These are phyloP conservation scores for Ceraclea dissimilis DNA, from an alignment of 2,888 invertebrate genomes.

Conservation along the genomic window DNA sequence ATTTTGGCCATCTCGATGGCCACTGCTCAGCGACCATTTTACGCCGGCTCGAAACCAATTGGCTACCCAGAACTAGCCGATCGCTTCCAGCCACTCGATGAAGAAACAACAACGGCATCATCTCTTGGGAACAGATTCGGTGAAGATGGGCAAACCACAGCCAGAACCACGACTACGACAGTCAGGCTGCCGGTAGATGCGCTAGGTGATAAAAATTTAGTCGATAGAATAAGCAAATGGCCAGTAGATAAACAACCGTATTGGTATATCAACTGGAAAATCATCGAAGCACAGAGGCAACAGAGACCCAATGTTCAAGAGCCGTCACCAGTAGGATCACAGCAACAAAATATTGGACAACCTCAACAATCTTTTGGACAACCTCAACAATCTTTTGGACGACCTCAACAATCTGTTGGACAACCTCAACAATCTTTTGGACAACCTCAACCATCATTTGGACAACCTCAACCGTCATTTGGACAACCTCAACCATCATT, in stretches of 20 bases:
- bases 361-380: not conserved
- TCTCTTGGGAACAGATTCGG: constrained; percentile 47
- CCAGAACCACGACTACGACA: constrained; percentile 36
- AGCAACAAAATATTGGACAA: not conserved
- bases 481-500: not conserved
- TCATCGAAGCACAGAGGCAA: constrained; percentile 51
- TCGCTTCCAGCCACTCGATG: constrained; percentile 31
- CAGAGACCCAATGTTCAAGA: constrained; percentile 28
- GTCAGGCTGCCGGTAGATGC: constrained; percentile 56
- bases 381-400: not conserved
- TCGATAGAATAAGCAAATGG: constrained; percentile 56
- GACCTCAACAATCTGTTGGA: not conserved
- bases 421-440: not conserved
- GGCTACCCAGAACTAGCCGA: constrained; percentile 52
- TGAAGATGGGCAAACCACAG: constrained; percentile 31
- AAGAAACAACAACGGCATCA: constrained; percentile 28
- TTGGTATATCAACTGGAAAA: constrained; percentile 64
- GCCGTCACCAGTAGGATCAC: not conserved
- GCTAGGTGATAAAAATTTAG: constrained; percentile 52
- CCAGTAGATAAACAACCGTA: constrained; percentile 63
- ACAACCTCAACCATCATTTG: not conserved
- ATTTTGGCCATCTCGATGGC: constrained; percentile 30
- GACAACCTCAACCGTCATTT: not conserved
- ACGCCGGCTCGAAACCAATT: constrained; percentile 51
- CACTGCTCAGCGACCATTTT: constrained; percentile 56